Evolutionary conservation across 2,113 vertebrate genomes (phyloP), one percentile per base, ranked within the genome.

Genomic region (Pygathrix nemaeus): DNA sequence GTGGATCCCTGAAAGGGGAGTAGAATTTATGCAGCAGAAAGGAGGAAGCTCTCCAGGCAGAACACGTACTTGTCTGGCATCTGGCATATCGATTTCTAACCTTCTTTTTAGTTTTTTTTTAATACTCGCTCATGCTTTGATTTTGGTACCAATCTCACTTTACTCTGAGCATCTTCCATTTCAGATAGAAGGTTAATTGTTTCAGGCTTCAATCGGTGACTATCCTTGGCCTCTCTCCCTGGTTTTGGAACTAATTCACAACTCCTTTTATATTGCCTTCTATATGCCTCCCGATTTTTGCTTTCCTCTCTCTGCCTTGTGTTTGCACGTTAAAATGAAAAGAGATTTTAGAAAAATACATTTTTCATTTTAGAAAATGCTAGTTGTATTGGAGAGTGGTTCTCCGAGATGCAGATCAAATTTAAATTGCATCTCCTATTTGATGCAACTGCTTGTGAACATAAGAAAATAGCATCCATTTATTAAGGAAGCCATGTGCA

Each of bases 381-480:
- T 88, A 86, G 86, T 55, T 95, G 35, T 72, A n/a, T 76, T 68
- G n/a, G 66, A 87, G 85, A 94, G 66, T 83, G 76, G n/a, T 88
- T 98, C 59, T 78, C 78, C 73, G 66, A 98, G 94, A 73, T 64
- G 85, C 83, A 93, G 81, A 97, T 32, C 59, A 97, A 97, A 98
- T 97, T 97, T 96, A 97, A 96, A 98, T 95, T 95, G 85, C 91
- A 61, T 97, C 88, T 95, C 32, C 48, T 94, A 79, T 94, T 97
- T 95, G 96, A 92, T 87, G 82, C 30, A 66, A 93, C 90, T 97
- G 94, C 88, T 96, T 93, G 75, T 72, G 95, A 97, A 93, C 85
- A 86, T 94, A 97, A 95, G 84, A 96, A 98, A 97, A 98, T 95
- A 96, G 94, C 78, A 96, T 90, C 90, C 95, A 96, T 97, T 97